A percentile compares a stretch with the other conserved stretches of the same genome.
phyloP scores from a whole-genome alignment of 2,888 invertebrate species.

The Cynaeus angustus region DNA sequence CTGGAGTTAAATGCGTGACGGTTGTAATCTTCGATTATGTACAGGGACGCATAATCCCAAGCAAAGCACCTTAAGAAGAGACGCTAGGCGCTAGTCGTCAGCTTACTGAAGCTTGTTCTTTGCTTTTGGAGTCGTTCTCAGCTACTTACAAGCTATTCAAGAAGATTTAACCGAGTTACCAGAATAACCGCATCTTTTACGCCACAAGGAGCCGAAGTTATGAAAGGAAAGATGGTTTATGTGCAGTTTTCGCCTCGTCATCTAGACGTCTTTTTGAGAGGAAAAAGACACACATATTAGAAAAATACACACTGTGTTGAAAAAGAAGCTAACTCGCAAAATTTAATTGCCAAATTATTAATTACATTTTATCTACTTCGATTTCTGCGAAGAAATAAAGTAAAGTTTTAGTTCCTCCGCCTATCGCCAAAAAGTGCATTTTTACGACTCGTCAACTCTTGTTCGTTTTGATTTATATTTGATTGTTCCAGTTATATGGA shows the following conservation, averaged over 20 bases:
- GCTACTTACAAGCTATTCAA: slow-evolving; percentile 42
- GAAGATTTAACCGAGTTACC: slow-evolving; percentile 39
- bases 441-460: not conserved
- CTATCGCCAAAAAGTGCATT: not conserved
- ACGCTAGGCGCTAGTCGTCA: slow-evolving; percentile 44
- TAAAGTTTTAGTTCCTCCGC: not conserved
- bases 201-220: slow-evolving; percentile 19
- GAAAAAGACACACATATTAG: too few relatives aligned
- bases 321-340: too few relatives aligned
- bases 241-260: too few relatives aligned
- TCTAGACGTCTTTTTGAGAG: too few relatives aligned
- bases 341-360: too few relatives aligned
- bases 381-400: too few relatives aligned
- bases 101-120: slow-evolving; percentile 47
- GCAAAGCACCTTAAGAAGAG: slow-evolving; percentile 48
- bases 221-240: too few relatives aligned
- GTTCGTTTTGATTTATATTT: slow-evolving; percentile 2
- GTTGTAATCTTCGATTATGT: slow-evolving; percentile 57
- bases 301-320: too few relatives aligned
- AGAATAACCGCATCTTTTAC: slow-evolving; percentile 35
- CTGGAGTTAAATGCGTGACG: slow-evolving; percentile 39
- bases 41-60: slow-evolving; percentile 46
- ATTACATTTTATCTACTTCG: too few relatives aligned
- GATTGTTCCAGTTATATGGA: slow-evolving; percentile 66
- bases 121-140: slow-evolving; percentile 35